Evolutionary conservation across 2,113 vertebrate species (phyloP), one percentile per base, ranked within the genome.

Genomic region (Eptesicus fuscus): DNA sequence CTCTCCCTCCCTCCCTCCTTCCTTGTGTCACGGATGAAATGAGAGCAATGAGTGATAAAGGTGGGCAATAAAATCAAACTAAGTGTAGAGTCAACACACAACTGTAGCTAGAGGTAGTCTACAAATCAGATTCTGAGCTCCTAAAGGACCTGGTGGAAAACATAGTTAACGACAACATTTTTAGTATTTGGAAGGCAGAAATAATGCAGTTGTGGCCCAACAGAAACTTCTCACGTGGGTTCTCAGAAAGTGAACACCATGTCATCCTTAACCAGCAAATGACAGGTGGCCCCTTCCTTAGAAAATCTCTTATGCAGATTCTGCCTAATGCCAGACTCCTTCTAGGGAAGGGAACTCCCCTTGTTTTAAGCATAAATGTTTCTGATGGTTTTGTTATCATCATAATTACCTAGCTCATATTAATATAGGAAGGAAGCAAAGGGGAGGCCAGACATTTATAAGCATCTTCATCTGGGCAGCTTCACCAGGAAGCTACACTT

Each of bases 51-150:
- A 94, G 42, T 80, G 78, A 93, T 42, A 74, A 74, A 92, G 30
- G 56, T 83, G 49, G 35, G 78, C 90, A 91, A 84, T 80, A n/a
- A 88, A 93, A 74, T 82, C 93, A 88, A 88, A 56, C 30, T n/a
- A 87, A 70, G 42, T 9, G 7, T 23, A 53, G 25, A 86, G 37
- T 49, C 18, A 83, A 79, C 16, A 28, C 32, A 82, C 9, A 71
- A 20, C 11, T 67, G 28, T 69, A 78, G 30, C 32, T 85, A 32
- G 44, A 78, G 20, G 2, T 30, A 28, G 9, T 37, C 9, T 37
- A 16, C 16, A 59, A 53, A 86, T 74, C 49, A 85, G 78, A 63
- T 84, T 73, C 61, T 82, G 69, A 69, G 61, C 7, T 37, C 25
- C 61, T 49, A 65, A 65, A 59, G 30, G 23, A 59, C 23, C 40